These are phyloP conservation scores for Hirtodrosophila histrioides DNA, from an alignment of 2,888 invertebrate species.

Conservation along the genomic window DNA sequence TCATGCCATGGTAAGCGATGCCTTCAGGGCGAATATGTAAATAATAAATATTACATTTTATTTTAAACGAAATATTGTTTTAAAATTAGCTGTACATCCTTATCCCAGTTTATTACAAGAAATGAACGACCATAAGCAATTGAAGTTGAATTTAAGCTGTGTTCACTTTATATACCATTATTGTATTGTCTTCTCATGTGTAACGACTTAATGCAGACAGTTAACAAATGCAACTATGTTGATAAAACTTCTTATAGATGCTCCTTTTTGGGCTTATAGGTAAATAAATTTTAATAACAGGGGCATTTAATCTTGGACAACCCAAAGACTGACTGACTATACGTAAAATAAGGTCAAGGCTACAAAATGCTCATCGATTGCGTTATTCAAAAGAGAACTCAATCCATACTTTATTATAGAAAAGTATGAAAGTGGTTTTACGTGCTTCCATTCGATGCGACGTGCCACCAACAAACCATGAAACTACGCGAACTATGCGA, in stretches of 20 bases:
- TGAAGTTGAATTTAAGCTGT: too few species aligned
- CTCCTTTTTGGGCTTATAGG: too few species aligned
- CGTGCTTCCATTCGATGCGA: conserved; percentile 49
- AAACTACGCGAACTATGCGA: conserved; percentile 10
- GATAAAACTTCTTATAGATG: too few species aligned
- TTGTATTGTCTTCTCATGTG: too few species aligned
- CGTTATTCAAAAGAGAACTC: conserved; percentile 23
- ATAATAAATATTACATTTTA: conserved; percentile 1
- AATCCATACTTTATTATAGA: conserved; percentile 29
- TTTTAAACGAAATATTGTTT: conserved; percentile 1
- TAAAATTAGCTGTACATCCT: neutral
- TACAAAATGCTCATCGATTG: conserved; percentile 21
- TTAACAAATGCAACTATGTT: too few species aligned
- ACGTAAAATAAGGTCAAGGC: conserved; percentile 36
- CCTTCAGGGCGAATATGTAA: conserved; percentile 3
- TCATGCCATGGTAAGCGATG: neutral
- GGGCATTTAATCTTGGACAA: too few species aligned
- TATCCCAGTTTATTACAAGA: too few species aligned
- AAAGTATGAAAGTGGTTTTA: conserved; percentile 40
- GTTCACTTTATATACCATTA: too few species aligned
- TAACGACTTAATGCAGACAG: too few species aligned
- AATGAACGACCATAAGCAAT: too few species aligned
- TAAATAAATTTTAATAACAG: neutral
- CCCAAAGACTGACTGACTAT: too few species aligned
- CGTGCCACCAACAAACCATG: conserved; percentile 17